phyloP scores from a whole-genome alignment of 2,797 vertebrate species.

The Harpagifer antarcticus region DNA sequence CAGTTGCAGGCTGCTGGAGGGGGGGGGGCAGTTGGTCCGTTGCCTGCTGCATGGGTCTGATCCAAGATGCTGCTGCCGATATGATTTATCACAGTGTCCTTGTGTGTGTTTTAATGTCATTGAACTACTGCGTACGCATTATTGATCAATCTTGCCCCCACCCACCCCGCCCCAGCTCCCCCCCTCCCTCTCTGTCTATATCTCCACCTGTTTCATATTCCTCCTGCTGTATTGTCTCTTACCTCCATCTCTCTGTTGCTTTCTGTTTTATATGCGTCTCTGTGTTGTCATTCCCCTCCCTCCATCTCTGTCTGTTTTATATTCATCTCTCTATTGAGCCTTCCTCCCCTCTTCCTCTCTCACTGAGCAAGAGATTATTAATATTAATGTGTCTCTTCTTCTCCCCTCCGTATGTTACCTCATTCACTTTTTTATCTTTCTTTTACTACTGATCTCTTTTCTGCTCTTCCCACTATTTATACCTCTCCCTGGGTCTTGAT shows the following conservation, averaged over 20 bases:
- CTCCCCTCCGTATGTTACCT: slow-evolving; percentile 58
- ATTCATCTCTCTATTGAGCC: slow-evolving; percentile 73
- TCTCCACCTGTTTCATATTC: slow-evolving; percentile 72
- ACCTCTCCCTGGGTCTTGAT: slow-evolving; percentile 69
- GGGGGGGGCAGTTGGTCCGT: background rate
- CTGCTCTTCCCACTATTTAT: slow-evolving; percentile 70
- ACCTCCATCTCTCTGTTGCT: slow-evolving; percentile 60
- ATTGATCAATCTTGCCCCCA: slow-evolving; percentile 69
- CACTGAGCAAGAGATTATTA: slow-evolving; percentile 73
- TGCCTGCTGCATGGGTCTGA: slow-evolving; percentile 1
- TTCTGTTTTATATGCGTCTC: slow-evolving; percentile 63
- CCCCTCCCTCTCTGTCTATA: background rate
- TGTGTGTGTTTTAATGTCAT: slow-evolving; percentile 77
- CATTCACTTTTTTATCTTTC: slow-evolving; percentile 52
- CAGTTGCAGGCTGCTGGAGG: background rate
- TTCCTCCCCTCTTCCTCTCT: slow-evolving; percentile 42
- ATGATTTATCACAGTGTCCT: slow-evolving; percentile 69
- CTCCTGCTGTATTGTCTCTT: slow-evolving; percentile 67
- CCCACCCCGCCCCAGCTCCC: slow-evolving; percentile 25
- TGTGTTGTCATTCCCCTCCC: slow-evolving; percentile 67
- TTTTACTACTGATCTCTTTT: slow-evolving; percentile 62
- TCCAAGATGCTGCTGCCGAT: slow-evolving; percentile 44
- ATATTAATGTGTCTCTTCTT: slow-evolving; percentile 76
- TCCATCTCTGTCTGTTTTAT: slow-evolving; percentile 74
- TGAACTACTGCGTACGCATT: slow-evolving; percentile 63